Evolutionary conservation across 2,888 invertebrate species (phyloP).

Genomic region (Thumatha senex): DNA sequence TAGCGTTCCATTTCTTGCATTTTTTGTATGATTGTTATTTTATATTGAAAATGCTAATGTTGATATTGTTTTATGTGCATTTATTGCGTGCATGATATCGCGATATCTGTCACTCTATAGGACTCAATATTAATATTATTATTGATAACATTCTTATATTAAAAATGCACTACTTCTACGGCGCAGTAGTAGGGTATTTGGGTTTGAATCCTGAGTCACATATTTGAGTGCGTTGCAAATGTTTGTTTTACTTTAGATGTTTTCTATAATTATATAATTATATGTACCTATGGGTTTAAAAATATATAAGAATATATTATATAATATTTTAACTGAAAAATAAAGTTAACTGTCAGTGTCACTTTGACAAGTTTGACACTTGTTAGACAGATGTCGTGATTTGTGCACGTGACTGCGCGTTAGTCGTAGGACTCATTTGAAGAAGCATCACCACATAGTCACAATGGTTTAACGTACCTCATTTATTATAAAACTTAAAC

Average conservation of each 20-base stretch:
- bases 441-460: constrained; percentile 68
- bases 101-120: constrained; percentile 24
- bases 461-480: constrained; percentile 81
- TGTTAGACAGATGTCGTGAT: constrained; percentile 38
- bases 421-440: constrained; percentile 44
- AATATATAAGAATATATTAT: no score
- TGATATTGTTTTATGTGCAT: constrained; percentile 60
- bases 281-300: no score
- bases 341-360: background rate
- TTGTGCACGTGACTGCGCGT: constrained; percentile 43
- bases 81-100: constrained; percentile 23
- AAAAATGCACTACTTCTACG: background rate
- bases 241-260: no score
- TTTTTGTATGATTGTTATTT: constrained; percentile 79
- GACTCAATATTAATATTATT: background rate
- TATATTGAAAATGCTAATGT: constrained; percentile 69
- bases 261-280: no score
- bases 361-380: background rate
- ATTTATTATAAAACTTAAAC: constrained; percentile 69
- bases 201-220: no score
- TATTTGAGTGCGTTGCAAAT: no score
- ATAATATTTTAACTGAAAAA: no score
- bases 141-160: background rate
- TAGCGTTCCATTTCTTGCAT: constrained; percentile 80
- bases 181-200: no score